A percentile compares a stretch with the other conserved stretches of the same genome.
phyloP scores from a whole-genome alignment of 2,888 invertebrate genomes.

The Oegoconia quadripuncta region DNA sequence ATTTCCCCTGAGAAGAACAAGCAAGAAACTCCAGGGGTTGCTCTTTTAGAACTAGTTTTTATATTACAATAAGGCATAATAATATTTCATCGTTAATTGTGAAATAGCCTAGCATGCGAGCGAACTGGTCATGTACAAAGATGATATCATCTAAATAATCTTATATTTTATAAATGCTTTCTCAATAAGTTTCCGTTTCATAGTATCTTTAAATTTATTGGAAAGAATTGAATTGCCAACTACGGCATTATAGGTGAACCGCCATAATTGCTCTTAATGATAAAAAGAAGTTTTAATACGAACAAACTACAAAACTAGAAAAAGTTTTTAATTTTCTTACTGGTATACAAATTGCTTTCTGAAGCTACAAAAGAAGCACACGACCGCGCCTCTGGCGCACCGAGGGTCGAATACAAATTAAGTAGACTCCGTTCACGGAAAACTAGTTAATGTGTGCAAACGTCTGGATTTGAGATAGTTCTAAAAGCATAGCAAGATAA shows the following conservation, averaged over 20 bases:
- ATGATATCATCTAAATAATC: too few relatives aligned
- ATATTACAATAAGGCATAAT: too few relatives aligned
- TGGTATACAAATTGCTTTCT: conserved; percentile 72
- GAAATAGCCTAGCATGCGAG: too few relatives aligned
- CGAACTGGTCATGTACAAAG: too few relatives aligned
- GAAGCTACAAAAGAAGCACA: conserved; percentile 67
- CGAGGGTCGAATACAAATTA: conserved; percentile 71
- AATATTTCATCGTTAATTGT: too few relatives aligned
- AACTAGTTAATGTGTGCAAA: conserved; percentile 64
- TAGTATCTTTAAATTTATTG: too few relatives aligned
- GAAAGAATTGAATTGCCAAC: neutral
- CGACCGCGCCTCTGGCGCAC: conserved; percentile 46
- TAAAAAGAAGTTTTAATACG: conserved; percentile 42
- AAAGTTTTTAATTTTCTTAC: conserved; percentile 70
- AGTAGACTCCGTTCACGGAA: conserved; percentile 49
- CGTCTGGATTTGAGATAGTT: conserved; percentile 57
- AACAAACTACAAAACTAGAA: conserved; percentile 37
- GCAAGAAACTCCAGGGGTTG: too few relatives aligned
- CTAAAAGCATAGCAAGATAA: conserved; percentile 33
- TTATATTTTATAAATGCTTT: too few relatives aligned
- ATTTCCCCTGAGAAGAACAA: too few relatives aligned
- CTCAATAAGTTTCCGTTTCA: too few relatives aligned
- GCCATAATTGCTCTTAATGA: conserved; percentile 9
- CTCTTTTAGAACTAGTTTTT: too few relatives aligned
- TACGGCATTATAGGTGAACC: neutral